Evolutionary conservation across 2,113 vertebrate genomes (phyloP).

Genomic region (Procavia capensis): DNA sequence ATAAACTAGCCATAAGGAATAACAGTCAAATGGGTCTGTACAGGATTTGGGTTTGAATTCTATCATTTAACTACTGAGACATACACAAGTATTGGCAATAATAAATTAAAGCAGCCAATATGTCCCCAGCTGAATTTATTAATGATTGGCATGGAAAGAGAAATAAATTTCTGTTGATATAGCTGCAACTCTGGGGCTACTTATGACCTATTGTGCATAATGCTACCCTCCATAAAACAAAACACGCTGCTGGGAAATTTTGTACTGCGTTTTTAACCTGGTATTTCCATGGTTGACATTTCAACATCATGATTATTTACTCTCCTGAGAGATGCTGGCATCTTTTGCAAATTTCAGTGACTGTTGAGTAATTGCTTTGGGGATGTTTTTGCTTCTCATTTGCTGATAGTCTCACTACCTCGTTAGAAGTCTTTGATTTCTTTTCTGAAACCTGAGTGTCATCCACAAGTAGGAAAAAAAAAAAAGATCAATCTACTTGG

Average conservation of each 20-base stretch:
- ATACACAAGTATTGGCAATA: conserved; percentile 44
- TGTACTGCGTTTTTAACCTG: conserved; percentile 64
- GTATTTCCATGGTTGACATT: conserved; percentile 71
- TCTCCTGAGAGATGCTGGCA: conserved; percentile 61
- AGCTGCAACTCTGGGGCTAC: conserved; percentile 29
- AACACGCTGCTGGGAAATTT: conserved; percentile 67
- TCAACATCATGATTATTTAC: conserved; percentile 65
- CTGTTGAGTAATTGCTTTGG: conserved; percentile 63
- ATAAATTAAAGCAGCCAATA: conserved; percentile 26
- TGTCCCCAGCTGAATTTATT: conserved; percentile 8
- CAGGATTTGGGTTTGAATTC: conserved; percentile 6
- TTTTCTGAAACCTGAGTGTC: conserved; percentile 64
- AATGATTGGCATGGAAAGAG: neutral
- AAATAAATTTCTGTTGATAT: conserved; percentile 55
- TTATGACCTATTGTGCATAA: neutral
- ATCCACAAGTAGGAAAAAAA: neutral
- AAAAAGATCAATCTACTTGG: conserved; percentile 35
- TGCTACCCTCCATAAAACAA: conserved; percentile 47
- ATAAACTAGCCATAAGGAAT: neutral
- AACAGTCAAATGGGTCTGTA: neutral
- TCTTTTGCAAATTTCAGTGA: conserved; percentile 74
- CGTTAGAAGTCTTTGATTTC: conserved; percentile 53
- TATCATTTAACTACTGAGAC: conserved; percentile 17
- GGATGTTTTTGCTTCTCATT: conserved; percentile 48
- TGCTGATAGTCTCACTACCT: conserved; percentile 54